Evolutionary conservation across 2,113 vertebrate species (phyloP).

Genomic region (Picathartes gymnocephalus): DNA sequence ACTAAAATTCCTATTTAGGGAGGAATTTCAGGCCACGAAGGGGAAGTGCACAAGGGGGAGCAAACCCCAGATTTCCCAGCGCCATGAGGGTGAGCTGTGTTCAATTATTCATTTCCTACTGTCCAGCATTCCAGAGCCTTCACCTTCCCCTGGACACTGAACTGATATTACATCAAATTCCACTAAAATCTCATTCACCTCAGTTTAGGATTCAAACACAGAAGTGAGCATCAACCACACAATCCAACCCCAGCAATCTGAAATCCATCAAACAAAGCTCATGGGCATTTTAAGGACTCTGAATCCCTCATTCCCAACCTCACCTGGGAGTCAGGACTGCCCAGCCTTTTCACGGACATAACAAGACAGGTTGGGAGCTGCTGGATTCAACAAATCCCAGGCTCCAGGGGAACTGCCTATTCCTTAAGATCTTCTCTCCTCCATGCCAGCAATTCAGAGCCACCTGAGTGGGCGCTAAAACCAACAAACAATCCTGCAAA

Average conservation of each 20-base stretch:
- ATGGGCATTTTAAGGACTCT: background rate
- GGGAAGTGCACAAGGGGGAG: background rate
- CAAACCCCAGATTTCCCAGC: background rate
- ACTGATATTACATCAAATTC: background rate
- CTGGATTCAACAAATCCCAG: background rate
- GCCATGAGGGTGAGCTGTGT: background rate
- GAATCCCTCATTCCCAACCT: background rate
- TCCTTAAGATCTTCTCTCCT: background rate
- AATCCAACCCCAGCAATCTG: background rate
- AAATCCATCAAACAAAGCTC: background rate
- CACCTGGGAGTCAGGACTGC: background rate
- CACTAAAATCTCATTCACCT: background rate
- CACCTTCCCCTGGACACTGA: background rate
- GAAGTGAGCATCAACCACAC: background rate
- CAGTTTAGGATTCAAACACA: background rate
- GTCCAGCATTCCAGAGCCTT: background rate
- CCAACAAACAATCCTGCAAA: background rate
- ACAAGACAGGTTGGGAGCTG: background rate
- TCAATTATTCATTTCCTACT: background rate
- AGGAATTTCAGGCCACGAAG: background rate
- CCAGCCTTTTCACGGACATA: rapidly evolving
- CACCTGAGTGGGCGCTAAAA: background rate
- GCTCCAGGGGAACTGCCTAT: background rate
- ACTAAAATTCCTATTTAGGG: background rate
- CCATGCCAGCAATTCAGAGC: background rate